Base-by-base conservation (phyloP, 2,888 invertebrate species). In the Brachylomia viminalis region DNA sequence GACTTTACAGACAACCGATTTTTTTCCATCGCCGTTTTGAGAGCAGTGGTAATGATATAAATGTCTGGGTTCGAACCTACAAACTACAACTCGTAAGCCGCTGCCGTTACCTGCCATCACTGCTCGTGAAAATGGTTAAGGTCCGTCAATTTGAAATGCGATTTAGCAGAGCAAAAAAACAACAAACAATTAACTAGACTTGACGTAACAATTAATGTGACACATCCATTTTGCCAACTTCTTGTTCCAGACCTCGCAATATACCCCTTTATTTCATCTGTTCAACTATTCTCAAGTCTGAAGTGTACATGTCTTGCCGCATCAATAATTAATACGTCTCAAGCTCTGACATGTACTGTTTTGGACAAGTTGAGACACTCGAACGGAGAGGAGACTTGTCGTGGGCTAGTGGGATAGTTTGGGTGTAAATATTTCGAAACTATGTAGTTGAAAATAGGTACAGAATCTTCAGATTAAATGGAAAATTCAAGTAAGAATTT, bases 221-320 rank as follows among this genome's bases (percentile, higher is more conserved):
- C 58, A 38, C 77, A 74, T 86, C 86, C 33, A 82, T 83, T 52
- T 2, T 15, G 5, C 10, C 17, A 56, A 68, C 7, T 47, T 85
- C 85, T 42, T 52, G 0, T n/a, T 61, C 13, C 30, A 72, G 42
- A 65, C 64, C 64, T 77, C 80, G 10, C 10, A 86, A 85, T 80
- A 80, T 75, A 66, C 74, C 74, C 81, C 79, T 80, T 84, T 87
- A 89, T 84, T 85, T 87, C 84, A 87, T 84, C 84, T 86, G 73
- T 75, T 86, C 72, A 45, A 58, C 61, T 58, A 67, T 47, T 58
- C 69, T 64, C 49, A 33, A 30, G 59, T 33, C 27, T 64, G 11
- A 65, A 78, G 49, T 45, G 64, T 30, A 15, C 62, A 52, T 68
- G 77, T 75, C 79, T 79, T 42, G 64, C 27, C 42, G 38, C 69